Evolutionary conservation across 2,113 vertebrate species (phyloP).

Genomic region (Hirundichthys speculiger): DNA sequence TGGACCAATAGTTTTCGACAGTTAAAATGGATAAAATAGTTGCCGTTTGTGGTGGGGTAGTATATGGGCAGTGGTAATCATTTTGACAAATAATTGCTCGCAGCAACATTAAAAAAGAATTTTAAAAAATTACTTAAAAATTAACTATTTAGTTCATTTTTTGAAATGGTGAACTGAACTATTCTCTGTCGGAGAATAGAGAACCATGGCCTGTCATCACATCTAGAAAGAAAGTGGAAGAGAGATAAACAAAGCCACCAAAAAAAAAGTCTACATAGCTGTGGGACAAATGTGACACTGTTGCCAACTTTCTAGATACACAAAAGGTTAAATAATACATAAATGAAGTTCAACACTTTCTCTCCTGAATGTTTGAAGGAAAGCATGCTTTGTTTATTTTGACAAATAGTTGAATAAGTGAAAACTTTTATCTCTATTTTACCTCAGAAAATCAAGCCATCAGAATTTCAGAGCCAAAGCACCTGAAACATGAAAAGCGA

Average conservation of each 20-base stretch:
- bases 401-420: neutral
- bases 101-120: too few relatives aligned
- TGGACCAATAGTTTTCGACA: too few relatives aligned
- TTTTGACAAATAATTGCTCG: too few relatives aligned
- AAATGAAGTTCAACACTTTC: neutral
- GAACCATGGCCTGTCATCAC: neutral
- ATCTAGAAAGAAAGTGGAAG: too few relatives aligned
- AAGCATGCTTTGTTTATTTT: neutral
- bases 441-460: neutral
- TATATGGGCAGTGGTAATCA: too few relatives aligned
- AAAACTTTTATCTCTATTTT: neutral
- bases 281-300: slow-evolving; percentile 7
- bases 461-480: neutral
- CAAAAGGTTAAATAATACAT: neutral
- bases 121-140: too few relatives aligned
- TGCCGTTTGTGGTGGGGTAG: too few relatives aligned
- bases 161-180: too few relatives aligned
- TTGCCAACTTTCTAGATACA: neutral
- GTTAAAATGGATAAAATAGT: too few relatives aligned
- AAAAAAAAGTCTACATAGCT: slow-evolving; percentile 1
- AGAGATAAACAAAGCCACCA: neutral
- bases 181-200: neutral
- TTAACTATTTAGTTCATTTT: too few relatives aligned
- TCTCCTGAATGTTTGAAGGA: too few relatives aligned
- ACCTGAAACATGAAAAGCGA: neutral